Evolutionary conservation across 2,797 vertebrate genomes (phyloP).

Genomic region (Gymnoscopelus braueri): DNA sequence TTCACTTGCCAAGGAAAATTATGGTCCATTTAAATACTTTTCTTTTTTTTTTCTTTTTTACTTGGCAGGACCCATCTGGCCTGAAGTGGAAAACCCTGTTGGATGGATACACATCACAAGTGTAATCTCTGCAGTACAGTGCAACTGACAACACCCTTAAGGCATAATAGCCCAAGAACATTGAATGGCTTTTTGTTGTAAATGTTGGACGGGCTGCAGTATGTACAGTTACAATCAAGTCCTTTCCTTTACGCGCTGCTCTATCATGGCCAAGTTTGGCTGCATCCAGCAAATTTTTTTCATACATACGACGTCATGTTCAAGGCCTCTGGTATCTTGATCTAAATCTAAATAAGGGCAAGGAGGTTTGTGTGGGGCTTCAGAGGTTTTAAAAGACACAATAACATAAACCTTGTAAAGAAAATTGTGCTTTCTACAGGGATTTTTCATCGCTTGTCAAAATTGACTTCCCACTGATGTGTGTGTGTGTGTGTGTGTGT

Average conservation of each 20-base stretch:
- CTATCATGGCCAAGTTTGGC: neutral
- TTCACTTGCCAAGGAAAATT: conserved; percentile 83
- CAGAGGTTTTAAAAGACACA: neutral
- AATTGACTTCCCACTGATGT: neutral
- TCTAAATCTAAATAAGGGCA: neutral
- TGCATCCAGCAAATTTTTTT: neutral
- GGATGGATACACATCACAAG: conserved; percentile 50
- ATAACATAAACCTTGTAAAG: neutral
- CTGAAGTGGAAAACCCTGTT: neutral
- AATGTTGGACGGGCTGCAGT: neutral
- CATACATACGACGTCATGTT: conserved; percentile 1
- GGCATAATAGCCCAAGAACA: conserved; percentile 19
- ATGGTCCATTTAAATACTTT: conserved; percentile 82
- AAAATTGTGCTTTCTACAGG: neutral
- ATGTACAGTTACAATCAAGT: neutral
- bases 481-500: neutral
- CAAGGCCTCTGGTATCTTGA: neutral
- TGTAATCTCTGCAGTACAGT: conserved; percentile 52
- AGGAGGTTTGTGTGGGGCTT: neutral
- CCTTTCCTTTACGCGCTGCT: neutral
- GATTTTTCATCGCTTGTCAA: neutral
- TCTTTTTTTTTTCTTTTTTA: conserved; percentile 42
- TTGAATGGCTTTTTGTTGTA: conserved; percentile 5
- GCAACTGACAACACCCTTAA: conserved; percentile 11
- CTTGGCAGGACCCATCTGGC: conserved; percentile 7